Base-by-base conservation (phyloP, 2,888 invertebrate genomes). In the Magallana nippona region DNA sequence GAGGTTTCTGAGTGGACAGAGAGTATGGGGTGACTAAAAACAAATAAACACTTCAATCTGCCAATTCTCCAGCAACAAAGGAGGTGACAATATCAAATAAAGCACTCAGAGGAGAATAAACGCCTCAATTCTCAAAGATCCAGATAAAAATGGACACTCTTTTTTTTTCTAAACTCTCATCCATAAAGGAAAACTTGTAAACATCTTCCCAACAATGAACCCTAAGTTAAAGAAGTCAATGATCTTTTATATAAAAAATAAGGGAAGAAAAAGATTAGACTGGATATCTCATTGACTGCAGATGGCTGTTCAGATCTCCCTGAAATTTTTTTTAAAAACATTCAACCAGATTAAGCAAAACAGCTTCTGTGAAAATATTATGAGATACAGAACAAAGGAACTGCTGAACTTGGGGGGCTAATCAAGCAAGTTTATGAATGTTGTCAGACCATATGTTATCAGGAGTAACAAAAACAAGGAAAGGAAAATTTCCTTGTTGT, bases 11-110 rank as follows among this genome's bases (percentile, higher is more conserved):
- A 27, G 71, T 71, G 71, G 71, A 71, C 27, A 71, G 3, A 71
- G 3, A 27, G 10, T 15, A 11, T 15, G 22, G 71, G 19, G 32
- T 71, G 71, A 71, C 13, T 32, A 71, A 71, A 71, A 71, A 71
- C 71, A 71, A 71, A 71, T 71, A 71, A 71, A 71, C 71, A 71
- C 71, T 71, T 71, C 71, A 71, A 71, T 27, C 19, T 71, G 71
- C 19, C 60, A 60, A 71, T 27, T 10, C 13, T 13, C 44, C 11
- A 22, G 27, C 15, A 32, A 71, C 71, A 71, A 71, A 71, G 11
- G 71, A 32, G 15, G 27, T 32, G 13, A 27, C 71, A 22, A 60
- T 17, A 60, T 60, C 60, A 44, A 44, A 44, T 44, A 44, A 44
- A 44, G 44, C 44, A 60, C n/a, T 17, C 15, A 8, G 60, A 60